Percentiles rank a stretch among this genome's conserved stretches.
phyloP scores from a whole-genome alignment of 2,113 vertebrate species.

The Gila orcuttii region DNA sequence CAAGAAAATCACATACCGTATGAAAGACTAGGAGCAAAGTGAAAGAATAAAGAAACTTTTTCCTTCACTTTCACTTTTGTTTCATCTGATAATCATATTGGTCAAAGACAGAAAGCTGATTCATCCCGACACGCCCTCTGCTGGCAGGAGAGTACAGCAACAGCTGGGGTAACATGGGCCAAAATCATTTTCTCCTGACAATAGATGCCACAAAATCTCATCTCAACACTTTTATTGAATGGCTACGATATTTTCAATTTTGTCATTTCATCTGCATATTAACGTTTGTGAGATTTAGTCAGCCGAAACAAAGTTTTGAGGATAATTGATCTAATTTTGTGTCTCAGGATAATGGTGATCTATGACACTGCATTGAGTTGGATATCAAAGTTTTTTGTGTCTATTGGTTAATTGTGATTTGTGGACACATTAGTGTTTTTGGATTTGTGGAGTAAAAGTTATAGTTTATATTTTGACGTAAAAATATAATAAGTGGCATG shows the following conservation, averaged over 20 bases:
- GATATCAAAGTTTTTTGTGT: not conserved
- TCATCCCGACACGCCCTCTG: not conserved
- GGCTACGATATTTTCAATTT: not conserved
- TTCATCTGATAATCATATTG: not conserved
- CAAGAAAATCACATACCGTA: conserved; percentile 10
- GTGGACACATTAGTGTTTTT: not conserved
- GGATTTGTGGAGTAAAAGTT: not conserved
- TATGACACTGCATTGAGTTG: not conserved
- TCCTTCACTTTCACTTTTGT: not conserved
- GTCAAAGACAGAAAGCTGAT: not conserved
- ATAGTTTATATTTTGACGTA: no score
- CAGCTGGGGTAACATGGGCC: no score
- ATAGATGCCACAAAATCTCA: no score
- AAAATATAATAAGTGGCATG: no score
- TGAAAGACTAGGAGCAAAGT: conserved; percentile 33
- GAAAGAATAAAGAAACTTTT: not conserved
- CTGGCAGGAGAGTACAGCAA: no score
- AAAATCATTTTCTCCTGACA: no score
- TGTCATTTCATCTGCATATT: not conserved
- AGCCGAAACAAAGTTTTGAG: no score
- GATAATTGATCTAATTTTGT: not conserved
- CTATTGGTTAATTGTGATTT: not conserved
- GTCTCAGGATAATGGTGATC: not conserved
- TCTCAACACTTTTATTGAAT: not conserved
- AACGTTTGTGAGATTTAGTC: not conserved